phyloP scores from a whole-genome alignment of 2,113 vertebrate species.

The Epinephelus lanceolatus region DNA sequence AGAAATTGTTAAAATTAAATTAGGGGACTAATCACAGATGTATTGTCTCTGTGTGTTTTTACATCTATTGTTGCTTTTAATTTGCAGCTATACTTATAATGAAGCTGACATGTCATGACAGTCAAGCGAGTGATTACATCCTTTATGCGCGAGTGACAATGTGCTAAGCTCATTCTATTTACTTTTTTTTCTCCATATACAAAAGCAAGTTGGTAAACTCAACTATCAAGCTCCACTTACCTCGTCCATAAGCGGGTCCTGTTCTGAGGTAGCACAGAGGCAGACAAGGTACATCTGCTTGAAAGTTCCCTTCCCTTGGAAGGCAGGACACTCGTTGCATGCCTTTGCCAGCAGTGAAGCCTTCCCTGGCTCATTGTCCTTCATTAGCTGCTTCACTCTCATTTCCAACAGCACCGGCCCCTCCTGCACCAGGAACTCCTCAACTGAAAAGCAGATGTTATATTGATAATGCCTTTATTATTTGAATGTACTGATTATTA shows the following conservation, averaged over 20 bases:
- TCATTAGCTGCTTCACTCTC: slow-evolving; percentile 96
- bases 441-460: slow-evolving; percentile 81
- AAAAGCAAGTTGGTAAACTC: too few relatives aligned
- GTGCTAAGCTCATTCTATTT: background rate
- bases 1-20: too few relatives aligned
- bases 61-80: too few relatives aligned
- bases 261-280: slow-evolving; percentile 91
- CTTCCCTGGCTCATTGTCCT: slow-evolving; percentile 88
- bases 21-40: too few relatives aligned
- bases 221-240: slow-evolving; percentile 67
- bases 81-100: too few relatives aligned
- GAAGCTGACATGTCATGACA: too few relatives aligned
- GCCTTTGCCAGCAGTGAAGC: slow-evolving; percentile 92
- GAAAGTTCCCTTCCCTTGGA: slow-evolving; percentile 90
- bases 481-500: too few relatives aligned
- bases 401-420: slow-evolving; percentile 92
- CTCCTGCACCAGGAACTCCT: slow-evolving; percentile 91
- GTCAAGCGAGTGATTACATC: background rate
- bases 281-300: slow-evolving; percentile 96
- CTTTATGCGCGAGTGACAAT: background rate
- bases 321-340: slow-evolving; percentile 89
- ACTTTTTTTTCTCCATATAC: too few relatives aligned
- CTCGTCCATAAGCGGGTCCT: slow-evolving; percentile 93
- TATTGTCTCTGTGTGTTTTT: too few relatives aligned
- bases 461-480: background rate